phyloP scores from a whole-genome alignment of 2,113 vertebrate genomes.

The Archilochus colubris region DNA sequence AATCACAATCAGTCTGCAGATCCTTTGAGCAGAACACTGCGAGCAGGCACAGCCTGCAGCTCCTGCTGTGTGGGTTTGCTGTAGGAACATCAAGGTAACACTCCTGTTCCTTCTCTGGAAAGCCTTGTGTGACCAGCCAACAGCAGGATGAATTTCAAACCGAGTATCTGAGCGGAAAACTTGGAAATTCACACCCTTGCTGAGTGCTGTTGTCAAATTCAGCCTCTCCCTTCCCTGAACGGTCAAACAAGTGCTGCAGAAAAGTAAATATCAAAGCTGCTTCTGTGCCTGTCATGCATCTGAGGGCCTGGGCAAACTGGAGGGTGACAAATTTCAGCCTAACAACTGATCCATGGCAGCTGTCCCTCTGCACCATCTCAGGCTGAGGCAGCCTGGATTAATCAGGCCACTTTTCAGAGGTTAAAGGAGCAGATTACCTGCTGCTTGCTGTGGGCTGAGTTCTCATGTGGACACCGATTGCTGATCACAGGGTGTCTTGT shows the following conservation, averaged over 20 bases:
- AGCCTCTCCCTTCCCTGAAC: neutral
- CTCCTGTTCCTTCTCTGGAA: constrained; percentile 39
- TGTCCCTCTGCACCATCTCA: neutral
- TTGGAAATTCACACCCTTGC: constrained; percentile 65
- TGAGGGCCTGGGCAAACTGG: neutral
- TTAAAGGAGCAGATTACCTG: neutral
- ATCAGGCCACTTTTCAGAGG: neutral
- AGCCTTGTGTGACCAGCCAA: constrained; percentile 30
- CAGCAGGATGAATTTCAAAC: constrained; percentile 13
- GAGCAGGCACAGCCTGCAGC: constrained; percentile 11
- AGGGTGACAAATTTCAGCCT: neutral
- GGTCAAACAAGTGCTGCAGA: neutral
- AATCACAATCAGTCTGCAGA: constrained; percentile 56
- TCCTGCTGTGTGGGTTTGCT: constrained; percentile 21
- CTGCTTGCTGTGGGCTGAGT: neutral
- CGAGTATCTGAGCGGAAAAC: neutral
- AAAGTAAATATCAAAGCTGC: constrained; percentile 13
- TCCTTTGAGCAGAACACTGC: neutral
- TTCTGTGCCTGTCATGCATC: neutral
- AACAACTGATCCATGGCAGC: neutral
- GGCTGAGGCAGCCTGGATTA: neutral
- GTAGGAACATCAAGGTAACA: constrained; percentile 31
- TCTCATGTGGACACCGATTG: neutral
- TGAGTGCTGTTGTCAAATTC: constrained; percentile 38
- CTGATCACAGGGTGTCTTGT: neutral